Percentiles rank a stretch among this genome's conserved stretches.
phyloP scores from a whole-genome alignment of 2,797 vertebrate species.

The Karalla daura region DNA sequence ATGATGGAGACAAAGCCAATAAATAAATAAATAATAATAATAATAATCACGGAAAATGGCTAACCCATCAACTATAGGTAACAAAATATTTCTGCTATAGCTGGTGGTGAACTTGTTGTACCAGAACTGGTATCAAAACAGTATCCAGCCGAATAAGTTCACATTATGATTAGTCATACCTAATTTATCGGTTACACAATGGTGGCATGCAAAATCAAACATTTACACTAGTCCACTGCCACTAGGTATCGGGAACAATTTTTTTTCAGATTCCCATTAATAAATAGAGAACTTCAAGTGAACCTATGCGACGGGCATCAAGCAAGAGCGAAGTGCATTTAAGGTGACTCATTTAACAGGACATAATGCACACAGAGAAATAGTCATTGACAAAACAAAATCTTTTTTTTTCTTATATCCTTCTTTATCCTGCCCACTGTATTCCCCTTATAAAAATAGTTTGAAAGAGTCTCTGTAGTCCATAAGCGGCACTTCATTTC shows the following conservation, averaged over 20 bases:
- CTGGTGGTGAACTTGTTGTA: constrained; percentile 43
- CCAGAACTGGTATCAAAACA: constrained; percentile 48
- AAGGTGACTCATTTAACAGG: constrained; percentile 26
- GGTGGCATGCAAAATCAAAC: constrained; percentile 60
- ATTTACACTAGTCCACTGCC: constrained; percentile 34
- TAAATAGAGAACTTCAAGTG: constrained; percentile 35
- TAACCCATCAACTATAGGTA: constrained; percentile 4
- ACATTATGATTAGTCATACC: constrained; percentile 26
- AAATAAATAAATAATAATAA: background rate
- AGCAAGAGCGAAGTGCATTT: constrained; percentile 48
- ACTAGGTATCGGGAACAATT: constrained; percentile 16
- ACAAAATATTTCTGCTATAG: constrained; percentile 17
- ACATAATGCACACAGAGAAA: constrained; percentile 6
- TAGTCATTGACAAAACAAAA: constrained; percentile 3
- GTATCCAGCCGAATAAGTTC: constrained; percentile 36
- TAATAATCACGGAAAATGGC: constrained; percentile 3
- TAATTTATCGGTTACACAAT: constrained; percentile 30
- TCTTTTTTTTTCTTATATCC: too few species aligned
- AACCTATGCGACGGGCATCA: constrained; percentile 26
- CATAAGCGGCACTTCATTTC: constrained; percentile 36
- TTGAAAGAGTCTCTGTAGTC: constrained; percentile 40
- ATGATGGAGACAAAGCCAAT: constrained; percentile 29
- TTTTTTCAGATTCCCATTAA: constrained; percentile 13
- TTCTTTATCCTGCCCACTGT: background rate
- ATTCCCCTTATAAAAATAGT: constrained; percentile 53